Conservation (phyloP, 2,888 invertebrate genomes). For the Drosophila paramelanica region DNA sequence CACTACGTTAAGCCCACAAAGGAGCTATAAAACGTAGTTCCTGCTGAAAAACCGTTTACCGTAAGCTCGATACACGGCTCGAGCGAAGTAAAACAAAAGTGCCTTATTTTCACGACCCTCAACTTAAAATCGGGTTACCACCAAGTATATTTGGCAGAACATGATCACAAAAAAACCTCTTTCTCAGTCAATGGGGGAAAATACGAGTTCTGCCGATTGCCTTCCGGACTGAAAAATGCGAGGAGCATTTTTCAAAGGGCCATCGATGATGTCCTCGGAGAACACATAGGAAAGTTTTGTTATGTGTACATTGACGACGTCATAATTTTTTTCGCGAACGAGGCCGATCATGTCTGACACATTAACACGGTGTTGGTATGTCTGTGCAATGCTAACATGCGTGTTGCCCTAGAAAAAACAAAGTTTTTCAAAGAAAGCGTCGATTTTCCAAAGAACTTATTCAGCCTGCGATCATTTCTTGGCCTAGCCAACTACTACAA, state of each 20-base stretch:
- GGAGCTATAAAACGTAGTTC: background rate
- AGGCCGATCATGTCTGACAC: background rate
- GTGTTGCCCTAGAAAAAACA: background rate
- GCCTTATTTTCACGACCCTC: too few relatives aligned
- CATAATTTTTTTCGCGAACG: constrained; percentile 1
- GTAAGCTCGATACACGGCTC: too few relatives aligned
- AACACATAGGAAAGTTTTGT: background rate
- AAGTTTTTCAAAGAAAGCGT: background rate
- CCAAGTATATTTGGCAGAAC: too few relatives aligned
- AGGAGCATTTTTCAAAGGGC: background rate
- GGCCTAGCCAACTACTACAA: too few relatives aligned
- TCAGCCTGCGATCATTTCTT: too few relatives aligned
- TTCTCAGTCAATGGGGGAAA: too few relatives aligned
- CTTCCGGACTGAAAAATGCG: too few relatives aligned
- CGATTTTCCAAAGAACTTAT: background rate
- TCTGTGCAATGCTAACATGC: background rate
- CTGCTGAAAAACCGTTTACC: background rate
- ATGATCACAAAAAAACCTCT: too few relatives aligned
- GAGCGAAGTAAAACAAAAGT: too few relatives aligned
- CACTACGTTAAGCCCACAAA: background rate
- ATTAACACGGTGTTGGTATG: too few relatives aligned
- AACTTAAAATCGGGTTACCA: background rate
- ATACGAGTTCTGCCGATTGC: background rate
- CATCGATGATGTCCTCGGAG: background rate
- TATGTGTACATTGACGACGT: background rate